phyloP scores from a whole-genome alignment of 1,140 invertebrate genomes.

The Calephelis virginiensis region DNA sequence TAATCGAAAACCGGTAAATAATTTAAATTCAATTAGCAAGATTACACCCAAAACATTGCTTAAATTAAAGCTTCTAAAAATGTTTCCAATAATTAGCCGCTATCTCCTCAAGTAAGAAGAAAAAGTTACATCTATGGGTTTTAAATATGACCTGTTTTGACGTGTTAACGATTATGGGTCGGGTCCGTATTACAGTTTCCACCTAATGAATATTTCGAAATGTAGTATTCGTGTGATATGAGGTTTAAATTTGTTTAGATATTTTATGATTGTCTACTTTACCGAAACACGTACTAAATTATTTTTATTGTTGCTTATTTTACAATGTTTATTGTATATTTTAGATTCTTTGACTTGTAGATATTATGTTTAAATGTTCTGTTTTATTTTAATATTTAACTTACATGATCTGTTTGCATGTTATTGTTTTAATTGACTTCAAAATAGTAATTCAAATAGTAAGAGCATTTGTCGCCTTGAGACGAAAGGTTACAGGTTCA shows the following conservation, averaged over 20 bases:
- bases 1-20: too few species aligned
- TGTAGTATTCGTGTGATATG: constrained; percentile 21
- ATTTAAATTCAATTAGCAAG: too few species aligned
- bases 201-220: constrained; percentile 46
- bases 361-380: too few species aligned
- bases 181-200: constrained; percentile 40
- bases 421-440: too few species aligned
- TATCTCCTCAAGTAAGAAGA: neutral
- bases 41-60: too few species aligned
- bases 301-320: constrained; percentile 26
- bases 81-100: neutral
- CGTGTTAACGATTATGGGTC: constrained; percentile 55
- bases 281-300: constrained; percentile 20
- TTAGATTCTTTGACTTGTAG: too few species aligned
- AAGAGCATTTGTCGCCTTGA: too few species aligned
- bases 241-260: constrained; percentile 32
- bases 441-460: too few species aligned
- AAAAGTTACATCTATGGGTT: constrained; percentile 20
- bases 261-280: constrained; percentile 30
- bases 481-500: too few species aligned
- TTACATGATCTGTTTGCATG: too few species aligned
- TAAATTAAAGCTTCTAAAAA: neutral
- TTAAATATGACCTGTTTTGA: constrained; percentile 60
- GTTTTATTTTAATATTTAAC: too few species aligned
- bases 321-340: constrained; percentile 3